Evolutionary conservation across 1,140 invertebrate species (phyloP).

Genomic region (Metopolophium dirhodum): DNA sequence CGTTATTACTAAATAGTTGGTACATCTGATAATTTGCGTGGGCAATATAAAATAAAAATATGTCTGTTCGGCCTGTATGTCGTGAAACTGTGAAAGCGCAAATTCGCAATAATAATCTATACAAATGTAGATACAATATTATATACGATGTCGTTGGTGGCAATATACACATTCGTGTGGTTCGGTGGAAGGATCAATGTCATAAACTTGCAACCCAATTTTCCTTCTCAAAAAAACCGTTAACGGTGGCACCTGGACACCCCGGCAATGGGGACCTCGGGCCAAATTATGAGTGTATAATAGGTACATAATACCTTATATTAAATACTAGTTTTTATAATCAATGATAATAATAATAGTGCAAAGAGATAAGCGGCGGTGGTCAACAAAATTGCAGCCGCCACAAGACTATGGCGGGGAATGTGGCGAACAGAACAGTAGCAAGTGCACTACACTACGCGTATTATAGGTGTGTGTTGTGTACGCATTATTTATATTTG

Average conservation of each 20-base stretch:
- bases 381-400: background rate
- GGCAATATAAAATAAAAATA: background rate
- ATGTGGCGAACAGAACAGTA: background rate
- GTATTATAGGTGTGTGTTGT: background rate
- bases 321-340: no score
- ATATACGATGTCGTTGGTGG: background rate
- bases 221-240: background rate
- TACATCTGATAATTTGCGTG: background rate
- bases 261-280: background rate
- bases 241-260: no score
- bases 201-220: background rate
- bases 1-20: background rate
- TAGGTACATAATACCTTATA: background rate
- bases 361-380: background rate
- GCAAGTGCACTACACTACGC: background rate
- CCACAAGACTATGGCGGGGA: background rate
- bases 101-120: background rate
- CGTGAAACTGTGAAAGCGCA: background rate
- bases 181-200: background rate
- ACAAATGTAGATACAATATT: background rate
- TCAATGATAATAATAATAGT: background rate
- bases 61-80: background rate
- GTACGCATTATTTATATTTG: background rate
- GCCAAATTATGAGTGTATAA: background rate
- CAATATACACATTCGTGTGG: background rate